These are phyloP conservation scores for Alosa alosa DNA, from an alignment of 2,113 vertebrate species.

Conservation along the genomic window DNA sequence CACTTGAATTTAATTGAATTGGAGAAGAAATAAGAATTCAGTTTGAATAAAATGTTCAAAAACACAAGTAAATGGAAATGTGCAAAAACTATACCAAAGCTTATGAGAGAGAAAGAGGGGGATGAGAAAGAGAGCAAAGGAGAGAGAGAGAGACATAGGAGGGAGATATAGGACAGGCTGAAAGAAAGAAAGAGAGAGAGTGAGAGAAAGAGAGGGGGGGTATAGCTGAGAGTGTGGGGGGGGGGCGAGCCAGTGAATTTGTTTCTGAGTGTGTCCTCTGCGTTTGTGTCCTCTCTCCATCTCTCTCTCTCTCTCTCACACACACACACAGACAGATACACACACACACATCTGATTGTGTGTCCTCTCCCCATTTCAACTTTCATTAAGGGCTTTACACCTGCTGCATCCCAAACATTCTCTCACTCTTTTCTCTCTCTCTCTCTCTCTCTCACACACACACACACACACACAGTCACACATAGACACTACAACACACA, in stretches of 20 bases:
- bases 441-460: too few species aligned
- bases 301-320: background rate
- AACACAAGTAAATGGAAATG: too few species aligned
- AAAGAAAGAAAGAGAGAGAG: background rate
- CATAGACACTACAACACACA: too few species aligned
- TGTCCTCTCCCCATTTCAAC: background rate
- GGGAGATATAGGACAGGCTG: background rate
- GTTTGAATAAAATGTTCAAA: too few species aligned
- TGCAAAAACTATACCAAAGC: too few species aligned
- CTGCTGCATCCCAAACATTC: background rate
- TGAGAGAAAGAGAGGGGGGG: background rate
- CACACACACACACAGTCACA: too few species aligned
- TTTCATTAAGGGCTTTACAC: background rate
- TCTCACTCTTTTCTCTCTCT: too few species aligned
- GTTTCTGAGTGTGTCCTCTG: background rate
- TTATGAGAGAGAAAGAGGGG: background rate
- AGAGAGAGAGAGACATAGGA: background rate
- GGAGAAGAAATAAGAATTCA: too few species aligned
- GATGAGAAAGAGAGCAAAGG: background rate
- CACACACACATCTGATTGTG: background rate
- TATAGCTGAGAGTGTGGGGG: background rate
- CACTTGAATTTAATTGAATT: too few species aligned
- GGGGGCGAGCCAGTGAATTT: background rate
- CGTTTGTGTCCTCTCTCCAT: background rate
- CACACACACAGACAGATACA: too few species aligned